Evolutionary conservation across 2,888 invertebrate genomes (phyloP), one percentile per base, ranked within the genome.

Genomic region (Ecliptopera silaceata): DNA sequence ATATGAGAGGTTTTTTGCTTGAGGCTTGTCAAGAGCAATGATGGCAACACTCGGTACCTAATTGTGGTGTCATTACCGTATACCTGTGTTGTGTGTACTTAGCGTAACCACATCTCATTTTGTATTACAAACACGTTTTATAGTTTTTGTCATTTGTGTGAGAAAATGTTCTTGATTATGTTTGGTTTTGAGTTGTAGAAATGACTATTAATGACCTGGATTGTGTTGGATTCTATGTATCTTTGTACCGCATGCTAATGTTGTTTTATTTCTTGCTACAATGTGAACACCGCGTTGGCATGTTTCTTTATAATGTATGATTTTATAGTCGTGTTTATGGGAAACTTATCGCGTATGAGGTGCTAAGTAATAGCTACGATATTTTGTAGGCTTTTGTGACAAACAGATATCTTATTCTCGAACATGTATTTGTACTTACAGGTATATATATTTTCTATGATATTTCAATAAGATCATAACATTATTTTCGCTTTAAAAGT

Each of bases 21-120:
- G 66, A 69, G 66, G 70, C 70, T 68, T 68, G 73, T 70, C 71
- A 68, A 66, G 62, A 68, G 64, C 69, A 67, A 69, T 70, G 69
- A 75, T 77, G 76, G 76, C 75, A 73, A 74, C 75, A 72, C 74
- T 70, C 72, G 61, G 70, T 72, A 71, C 67, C 68, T 72, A 74
- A 77, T 74, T 74, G 70, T 70, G 63, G 74, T 71, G 71, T 72
- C 70, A 75, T 76, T 74, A 71, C 69, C 66, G 71, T 74, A 65
- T 70, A 68, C 66, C 61, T 61, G 64, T 60, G 65, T 68, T 64
- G 72, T 72, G 10, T 44, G 31, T 45, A 42, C 66, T 80, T 76
- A 75, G 50, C 73, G 74, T 75, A 75, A 72, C 71, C 66, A 64
- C 67, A 56, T 69, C 60, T 61, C 53, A 56, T 65, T 66, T 59